Conservation (phyloP, 2,113 vertebrate species). For the Elephantulus edwardii region DNA sequence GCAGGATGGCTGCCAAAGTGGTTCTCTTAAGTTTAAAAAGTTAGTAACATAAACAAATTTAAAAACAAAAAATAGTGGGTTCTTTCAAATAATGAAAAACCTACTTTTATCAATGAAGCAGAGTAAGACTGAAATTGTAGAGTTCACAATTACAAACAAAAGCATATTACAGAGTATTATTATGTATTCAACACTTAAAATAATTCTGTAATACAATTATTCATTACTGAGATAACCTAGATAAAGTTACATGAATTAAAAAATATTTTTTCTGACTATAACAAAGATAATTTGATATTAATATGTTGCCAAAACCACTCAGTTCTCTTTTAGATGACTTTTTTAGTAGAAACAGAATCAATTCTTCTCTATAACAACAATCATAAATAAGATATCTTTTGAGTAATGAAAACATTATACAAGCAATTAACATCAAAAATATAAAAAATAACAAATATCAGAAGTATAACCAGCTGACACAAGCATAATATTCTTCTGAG, state of each 20-base stretch:
- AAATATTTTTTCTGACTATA: constrained; percentile 81
- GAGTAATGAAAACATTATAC: constrained; percentile 52
- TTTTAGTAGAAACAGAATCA: constrained; percentile 33
- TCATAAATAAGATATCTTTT: constrained; percentile 52
- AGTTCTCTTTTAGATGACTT: constrained; percentile 72
- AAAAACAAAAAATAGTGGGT: background rate
- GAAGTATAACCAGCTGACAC: constrained; percentile 27
- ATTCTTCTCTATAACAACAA: constrained; percentile 25
- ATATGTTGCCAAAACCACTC: constrained; percentile 77
- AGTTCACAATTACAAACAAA: constrained; percentile 77
- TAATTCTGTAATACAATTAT: constrained; percentile 81
- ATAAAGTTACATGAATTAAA: constrained; percentile 79
- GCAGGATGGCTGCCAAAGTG: too few relatives aligned
- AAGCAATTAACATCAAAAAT: constrained; percentile 55
- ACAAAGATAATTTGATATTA: constrained; percentile 74
- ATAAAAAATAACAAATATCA: constrained; percentile 47
- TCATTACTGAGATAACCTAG: constrained; percentile 79
- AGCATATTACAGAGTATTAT: constrained; percentile 78
- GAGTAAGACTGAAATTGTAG: constrained; percentile 63
- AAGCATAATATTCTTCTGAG: background rate
- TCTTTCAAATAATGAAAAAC: constrained; percentile 8
- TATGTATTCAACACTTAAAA: constrained; percentile 75
- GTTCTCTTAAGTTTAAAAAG: background rate
- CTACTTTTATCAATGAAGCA: background rate
- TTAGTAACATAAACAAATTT: background rate